phyloP scores from a whole-genome alignment of 2,888 invertebrate species.

The Notodonta ziczac region DNA sequence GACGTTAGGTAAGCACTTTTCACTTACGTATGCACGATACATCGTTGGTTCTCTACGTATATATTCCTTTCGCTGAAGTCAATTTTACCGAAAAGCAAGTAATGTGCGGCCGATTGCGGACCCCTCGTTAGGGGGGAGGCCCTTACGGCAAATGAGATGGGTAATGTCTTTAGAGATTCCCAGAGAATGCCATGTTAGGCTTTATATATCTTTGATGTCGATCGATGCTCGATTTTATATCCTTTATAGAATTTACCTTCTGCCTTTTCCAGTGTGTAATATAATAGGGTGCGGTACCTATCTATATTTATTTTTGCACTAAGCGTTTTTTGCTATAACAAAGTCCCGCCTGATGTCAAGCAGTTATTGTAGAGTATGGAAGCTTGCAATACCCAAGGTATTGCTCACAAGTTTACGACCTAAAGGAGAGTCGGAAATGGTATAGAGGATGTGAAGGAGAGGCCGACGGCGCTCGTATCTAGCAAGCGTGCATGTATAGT shows the following conservation, averaged over 20 bases:
- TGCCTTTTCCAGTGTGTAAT: too few species aligned
- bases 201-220: slow-evolving; percentile 14
- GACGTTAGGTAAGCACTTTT: neutral
- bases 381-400: too few species aligned
- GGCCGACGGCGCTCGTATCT: too few species aligned
- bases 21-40: neutral
- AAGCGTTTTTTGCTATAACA: too few species aligned
- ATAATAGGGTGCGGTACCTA: too few species aligned
- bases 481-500: too few species aligned
- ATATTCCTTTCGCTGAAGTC: slow-evolving; percentile 1
- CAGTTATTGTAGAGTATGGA: too few species aligned
- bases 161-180: slow-evolving; percentile 12
- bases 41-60: neutral
- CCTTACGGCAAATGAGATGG: slow-evolving; percentile 15
- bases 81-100: slow-evolving; percentile 15
- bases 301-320: too few species aligned
- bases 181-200: slow-evolving; percentile 6
- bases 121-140: slow-evolving; percentile 13
- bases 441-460: too few species aligned
- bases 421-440: too few species aligned
- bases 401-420: too few species aligned
- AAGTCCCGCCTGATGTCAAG: too few species aligned
- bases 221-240: neutral
- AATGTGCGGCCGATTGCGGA: slow-evolving; percentile 9
- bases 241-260: slow-evolving; percentile 1